Percentiles rank a stretch among this genome's conserved stretches.
Evolutionary conservation across 2,797 vertebrate genomes (phyloP).

Genomic region (Molossus alvarezi): DNA sequence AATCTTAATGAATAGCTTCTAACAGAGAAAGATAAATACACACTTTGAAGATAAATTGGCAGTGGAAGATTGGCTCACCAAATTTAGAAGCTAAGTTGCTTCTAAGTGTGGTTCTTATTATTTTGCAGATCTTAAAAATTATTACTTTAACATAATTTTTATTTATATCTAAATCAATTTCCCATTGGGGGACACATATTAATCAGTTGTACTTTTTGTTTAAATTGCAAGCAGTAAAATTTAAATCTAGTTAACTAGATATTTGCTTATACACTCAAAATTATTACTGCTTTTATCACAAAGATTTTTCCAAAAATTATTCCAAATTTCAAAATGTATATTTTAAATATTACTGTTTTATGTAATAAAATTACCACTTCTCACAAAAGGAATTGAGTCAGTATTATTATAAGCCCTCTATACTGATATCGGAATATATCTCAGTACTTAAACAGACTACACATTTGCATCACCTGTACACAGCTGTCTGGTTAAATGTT

Average conservation of each 20-base stretch:
- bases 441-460: conserved; percentile 86
- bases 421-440: conserved; percentile 83
- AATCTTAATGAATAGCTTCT: conserved; percentile 59
- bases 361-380: conserved; percentile 77
- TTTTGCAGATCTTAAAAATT: conserved; percentile 72
- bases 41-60: conserved; percentile 77
- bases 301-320: conserved; percentile 63
- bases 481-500: conserved; percentile 76
- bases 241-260: conserved; percentile 66
- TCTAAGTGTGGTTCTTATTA: conserved; percentile 67
- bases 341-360: conserved; percentile 77
- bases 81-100: conserved; percentile 66
- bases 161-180: conserved; percentile 38
- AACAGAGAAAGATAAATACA: conserved; percentile 43
- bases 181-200: conserved; percentile 36
- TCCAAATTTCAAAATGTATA: conserved; percentile 63
- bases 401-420: conserved; percentile 83
- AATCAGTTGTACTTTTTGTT: conserved; percentile 63
- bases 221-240: conserved; percentile 66
- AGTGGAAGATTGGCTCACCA: conserved; percentile 71
- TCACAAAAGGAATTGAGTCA: conserved; percentile 78
- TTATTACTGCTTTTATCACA: conserved; percentile 65
- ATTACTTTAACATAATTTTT: conserved; percentile 66
- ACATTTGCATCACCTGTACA: conserved; percentile 87
- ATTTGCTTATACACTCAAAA: conserved; percentile 58